Evolutionary conservation across 2,888 invertebrate genomes (phyloP).

Genomic region (Hypselothyrea guttata): DNA sequence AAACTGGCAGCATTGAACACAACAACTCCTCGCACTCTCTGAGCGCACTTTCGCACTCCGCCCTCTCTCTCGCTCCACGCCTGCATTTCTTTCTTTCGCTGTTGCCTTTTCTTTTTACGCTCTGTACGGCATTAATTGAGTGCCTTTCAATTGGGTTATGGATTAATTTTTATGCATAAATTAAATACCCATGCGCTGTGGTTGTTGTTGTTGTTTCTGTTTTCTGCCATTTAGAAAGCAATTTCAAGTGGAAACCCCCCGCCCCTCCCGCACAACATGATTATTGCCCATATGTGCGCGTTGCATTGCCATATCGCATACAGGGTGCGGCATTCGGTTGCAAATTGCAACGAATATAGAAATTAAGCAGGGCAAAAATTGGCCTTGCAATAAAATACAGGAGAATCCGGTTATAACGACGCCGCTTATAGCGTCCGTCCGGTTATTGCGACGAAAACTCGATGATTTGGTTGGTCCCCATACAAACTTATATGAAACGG

Average conservation of each 20-base stretch:
- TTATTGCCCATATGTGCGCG: conserved; percentile 6
- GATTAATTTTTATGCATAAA: conserved; percentile 76
- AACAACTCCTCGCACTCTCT: conserved; percentile 26
- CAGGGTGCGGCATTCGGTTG: conserved; percentile 50
- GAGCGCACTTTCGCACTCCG: no score
- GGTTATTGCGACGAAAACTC: no score
- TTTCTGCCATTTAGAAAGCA: conserved; percentile 63
- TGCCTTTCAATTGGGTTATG: conserved; percentile 76
- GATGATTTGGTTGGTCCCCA: no score
- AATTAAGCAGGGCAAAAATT: no score
- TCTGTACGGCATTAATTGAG: conserved; percentile 71
- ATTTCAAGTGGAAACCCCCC: conserved; percentile 58
- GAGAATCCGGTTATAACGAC: no score
- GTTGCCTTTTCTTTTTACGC: conserved; percentile 68
- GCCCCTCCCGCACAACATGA: no score
- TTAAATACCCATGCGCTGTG: conserved; percentile 70
- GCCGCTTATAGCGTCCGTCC: no score
- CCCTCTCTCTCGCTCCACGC: conserved; percentile 64
- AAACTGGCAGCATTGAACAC: no score
- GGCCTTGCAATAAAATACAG: no score
- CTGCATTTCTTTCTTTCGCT: conserved; percentile 62
- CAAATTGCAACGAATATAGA: no score
- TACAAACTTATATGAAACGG: no score
- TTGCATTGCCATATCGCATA: conserved; percentile 24
- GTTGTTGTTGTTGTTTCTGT: no score